Conservation (phyloP, 2,888 invertebrate species). For the Scaeva pyrastri region DNA sequence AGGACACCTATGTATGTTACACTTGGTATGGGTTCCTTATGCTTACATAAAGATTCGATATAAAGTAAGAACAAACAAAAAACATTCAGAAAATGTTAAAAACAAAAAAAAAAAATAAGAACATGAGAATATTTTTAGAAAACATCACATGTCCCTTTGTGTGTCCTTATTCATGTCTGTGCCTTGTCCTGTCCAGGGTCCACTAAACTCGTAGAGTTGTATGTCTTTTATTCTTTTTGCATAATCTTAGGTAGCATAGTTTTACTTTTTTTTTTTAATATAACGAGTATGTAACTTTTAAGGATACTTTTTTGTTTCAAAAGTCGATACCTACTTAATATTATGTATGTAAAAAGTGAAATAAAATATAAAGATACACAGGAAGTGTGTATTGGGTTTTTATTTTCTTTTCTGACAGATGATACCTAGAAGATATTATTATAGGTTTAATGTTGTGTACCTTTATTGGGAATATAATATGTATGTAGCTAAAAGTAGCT, state of each 20-base stretch:
- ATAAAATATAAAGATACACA: neutral
- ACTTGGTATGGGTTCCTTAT: slow-evolving; percentile 55
- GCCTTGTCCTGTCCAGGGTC: slow-evolving; percentile 22
- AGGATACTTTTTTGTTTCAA: slow-evolving; percentile 45
- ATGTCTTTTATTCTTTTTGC: slow-evolving; percentile 54
- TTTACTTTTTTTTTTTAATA: neutral
- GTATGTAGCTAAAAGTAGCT: slow-evolving; percentile 10
- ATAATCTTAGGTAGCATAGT: slow-evolving; percentile 43
- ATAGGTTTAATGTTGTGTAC: slow-evolving; percentile 33
- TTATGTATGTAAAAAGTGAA: too few relatives aligned
- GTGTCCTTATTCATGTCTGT: too few relatives aligned
- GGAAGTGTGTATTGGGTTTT: slow-evolving; percentile 14
- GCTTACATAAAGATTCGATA: slow-evolving; percentile 54
- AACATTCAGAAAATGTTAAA: slow-evolving; percentile 30
- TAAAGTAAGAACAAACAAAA: slow-evolving; percentile 31
- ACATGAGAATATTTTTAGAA: slow-evolving; percentile 67
- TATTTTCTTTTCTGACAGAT: slow-evolving; percentile 37
- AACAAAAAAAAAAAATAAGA: slow-evolving; percentile 35
- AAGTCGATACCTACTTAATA: slow-evolving; percentile 15
- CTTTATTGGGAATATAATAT: slow-evolving; percentile 38
- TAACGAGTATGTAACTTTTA: slow-evolving; percentile 4
- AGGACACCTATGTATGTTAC: slow-evolving; percentile 68
- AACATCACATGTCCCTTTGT: slow-evolving; percentile 49
- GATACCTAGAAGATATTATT: slow-evolving; percentile 24
- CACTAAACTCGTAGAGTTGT: slow-evolving; percentile 28